These are phyloP conservation scores for Embidobia sp. DNA, from an alignment of 2,888 invertebrate species.

Conservation along the genomic window DNA sequence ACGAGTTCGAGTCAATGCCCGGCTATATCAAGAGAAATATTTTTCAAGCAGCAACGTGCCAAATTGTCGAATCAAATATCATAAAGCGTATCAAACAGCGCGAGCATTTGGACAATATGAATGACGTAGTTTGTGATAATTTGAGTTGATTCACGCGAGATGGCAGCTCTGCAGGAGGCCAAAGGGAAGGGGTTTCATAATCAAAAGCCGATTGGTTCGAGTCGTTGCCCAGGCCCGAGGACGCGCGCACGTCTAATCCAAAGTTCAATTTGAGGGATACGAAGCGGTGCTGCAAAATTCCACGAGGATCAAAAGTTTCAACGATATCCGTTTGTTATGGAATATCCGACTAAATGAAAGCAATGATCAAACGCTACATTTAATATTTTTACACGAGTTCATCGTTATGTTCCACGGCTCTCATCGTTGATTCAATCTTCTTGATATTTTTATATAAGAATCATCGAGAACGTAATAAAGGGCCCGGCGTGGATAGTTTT, in stretches of 20 bases:
- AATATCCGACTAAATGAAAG: constrained; percentile 43
- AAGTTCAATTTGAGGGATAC: constrained; percentile 1
- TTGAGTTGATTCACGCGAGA: constrained; percentile 28
- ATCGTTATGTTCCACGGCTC: constrained; percentile 35
- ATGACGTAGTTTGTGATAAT: constrained; percentile 41
- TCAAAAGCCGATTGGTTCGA: too few relatives aligned
- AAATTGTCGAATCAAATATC: constrained; percentile 53
- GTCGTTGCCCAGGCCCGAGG: constrained; percentile 37
- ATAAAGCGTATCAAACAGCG: constrained; percentile 32
- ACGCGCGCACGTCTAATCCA: constrained; percentile 21
- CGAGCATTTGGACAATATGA: constrained; percentile 48
- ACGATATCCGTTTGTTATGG: constrained; percentile 46
- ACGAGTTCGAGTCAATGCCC: constrained; percentile 30
- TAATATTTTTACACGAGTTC: constrained; percentile 56
- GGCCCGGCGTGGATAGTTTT: constrained; percentile 30
- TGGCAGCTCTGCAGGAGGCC: constrained; percentile 34
- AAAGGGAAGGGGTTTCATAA: too few relatives aligned
- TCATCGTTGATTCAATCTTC: constrained; percentile 51
- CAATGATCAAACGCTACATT: constrained; percentile 61
- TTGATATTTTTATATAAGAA: constrained; percentile 57
- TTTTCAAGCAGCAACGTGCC: constrained; percentile 50
- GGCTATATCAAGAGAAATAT: constrained; percentile 47
- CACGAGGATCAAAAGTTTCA: constrained; percentile 55
- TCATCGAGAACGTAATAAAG: constrained; percentile 40
- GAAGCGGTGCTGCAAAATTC: constrained; percentile 31